Base-by-base conservation (phyloP, 2,888 invertebrate genomes). In the Pycnomerus fuliginosus region DNA sequence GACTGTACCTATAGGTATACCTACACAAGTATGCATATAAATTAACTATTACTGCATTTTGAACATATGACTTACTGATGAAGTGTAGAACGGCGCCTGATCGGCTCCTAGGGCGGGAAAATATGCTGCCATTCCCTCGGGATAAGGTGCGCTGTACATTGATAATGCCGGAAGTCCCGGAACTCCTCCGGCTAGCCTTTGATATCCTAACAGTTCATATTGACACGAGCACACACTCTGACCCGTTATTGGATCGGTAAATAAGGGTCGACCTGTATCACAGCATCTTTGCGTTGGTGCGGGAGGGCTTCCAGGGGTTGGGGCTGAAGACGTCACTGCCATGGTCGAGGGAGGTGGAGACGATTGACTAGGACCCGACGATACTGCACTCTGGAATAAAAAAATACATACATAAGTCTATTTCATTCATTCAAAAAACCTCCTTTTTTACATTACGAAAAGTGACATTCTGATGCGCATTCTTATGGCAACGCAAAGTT, bases 171-270 rank as follows among this genome's bases (percentile, higher is more conserved):
- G 88, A 57, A 90, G 78, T 33, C 86, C 87, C 10, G 82, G 80
- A 1, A 78, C 78, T 17, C 74, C 74, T 33, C 81, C 70, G 22
- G 80, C 86, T 50, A 90, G 78, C 67, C 90, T 80, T 75, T 89
- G 90, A 76, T 89, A 89, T 74, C 84, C 84, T 63, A 92, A 81
- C 61, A 92, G 82, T 75, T 90, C 90, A 76, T 90, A 90, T 73
- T 91, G 91, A 74, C 91, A 91, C 62, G 90, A 90, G 76, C 91
- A 91, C 52, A 91, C 85, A 41, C 87, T 89, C 74, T 90, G 90
- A 39, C 91, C 90, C 58, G 90, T 89, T 58, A 90, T 80, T 28
- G 91, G 91, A 74, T 91, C 91, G 68, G 90, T 90, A 76, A 90
- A 90, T 70, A 93, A 83, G 53, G 92, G 87, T 64, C 93, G 82